These are phyloP conservation scores for Drosophila gunungcola DNA, from an alignment of 1,140 invertebrate genomes.

Conservation along the genomic window DNA sequence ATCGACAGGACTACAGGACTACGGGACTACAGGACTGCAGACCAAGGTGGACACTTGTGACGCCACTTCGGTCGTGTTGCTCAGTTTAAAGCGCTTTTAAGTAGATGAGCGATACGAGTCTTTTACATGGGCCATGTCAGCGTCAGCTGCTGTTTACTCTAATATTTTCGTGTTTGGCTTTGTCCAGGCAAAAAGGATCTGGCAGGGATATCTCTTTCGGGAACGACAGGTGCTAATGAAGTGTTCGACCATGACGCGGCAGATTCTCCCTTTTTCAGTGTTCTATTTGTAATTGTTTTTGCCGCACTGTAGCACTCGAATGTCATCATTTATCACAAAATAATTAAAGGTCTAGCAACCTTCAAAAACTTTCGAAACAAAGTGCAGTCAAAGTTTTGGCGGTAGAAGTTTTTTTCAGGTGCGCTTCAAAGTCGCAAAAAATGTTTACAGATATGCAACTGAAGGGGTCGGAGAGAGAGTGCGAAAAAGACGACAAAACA, in stretches of 20 bases:
- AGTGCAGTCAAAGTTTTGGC: slow-evolving; percentile 54
- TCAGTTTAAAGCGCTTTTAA: slow-evolving; percentile 78
- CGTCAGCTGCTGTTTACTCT: slow-evolving; percentile 75
- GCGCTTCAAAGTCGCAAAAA: slow-evolving; percentile 72
- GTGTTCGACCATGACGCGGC: slow-evolving; percentile 49
- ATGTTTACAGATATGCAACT: slow-evolving; percentile 79
- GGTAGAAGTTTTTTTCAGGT: slow-evolving; percentile 72
- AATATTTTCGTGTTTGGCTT: slow-evolving; percentile 77
- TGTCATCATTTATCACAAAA: slow-evolving; percentile 85
- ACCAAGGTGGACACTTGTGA: slow-evolving; percentile 56
- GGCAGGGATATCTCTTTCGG: slow-evolving; percentile 7
- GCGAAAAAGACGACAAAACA: slow-evolving; percentile 65
- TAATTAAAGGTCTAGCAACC: slow-evolving; percentile 81
- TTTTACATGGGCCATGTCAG: slow-evolving; percentile 50
- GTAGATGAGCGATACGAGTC: slow-evolving; percentile 43
- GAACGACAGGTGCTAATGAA: slow-evolving; percentile 77
- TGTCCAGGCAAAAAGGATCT: slow-evolving; percentile 12
- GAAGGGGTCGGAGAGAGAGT: background rate
- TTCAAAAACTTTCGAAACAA: slow-evolving; percentile 37
- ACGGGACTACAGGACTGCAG: background rate
- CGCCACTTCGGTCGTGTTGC: slow-evolving; percentile 36
- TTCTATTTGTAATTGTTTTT: slow-evolving; percentile 48
- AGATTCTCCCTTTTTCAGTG: slow-evolving; percentile 18
- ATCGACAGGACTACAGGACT: slow-evolving; percentile 44
- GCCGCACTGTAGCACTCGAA: slow-evolving; percentile 51